phyloP scores from a whole-genome alignment of 2,113 vertebrate genomes.

The Paradoxurus hermaphroditus region DNA sequence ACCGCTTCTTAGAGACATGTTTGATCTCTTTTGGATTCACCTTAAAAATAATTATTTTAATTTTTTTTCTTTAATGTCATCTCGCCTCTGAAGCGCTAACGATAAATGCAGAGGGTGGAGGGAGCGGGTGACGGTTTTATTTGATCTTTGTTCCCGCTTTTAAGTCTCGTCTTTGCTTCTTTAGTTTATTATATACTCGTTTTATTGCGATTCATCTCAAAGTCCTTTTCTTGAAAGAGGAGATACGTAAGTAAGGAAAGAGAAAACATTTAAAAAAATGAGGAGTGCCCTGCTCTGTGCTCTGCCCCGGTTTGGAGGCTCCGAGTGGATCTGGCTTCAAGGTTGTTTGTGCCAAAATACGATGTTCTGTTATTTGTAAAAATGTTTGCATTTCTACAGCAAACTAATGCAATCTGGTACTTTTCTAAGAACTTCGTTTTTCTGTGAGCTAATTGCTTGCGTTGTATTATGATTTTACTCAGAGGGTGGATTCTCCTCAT shows the following conservation, averaged over 20 bases:
- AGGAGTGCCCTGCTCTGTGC: not conserved
- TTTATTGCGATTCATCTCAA: not conserved
- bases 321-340: not conserved
- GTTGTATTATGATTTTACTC: not conserved
- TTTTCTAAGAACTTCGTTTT: not conserved
- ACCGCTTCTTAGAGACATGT: not conserved
- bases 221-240: not conserved
- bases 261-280: not conserved
- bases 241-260: not conserved
- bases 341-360: not conserved
- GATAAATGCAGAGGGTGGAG: not conserved
- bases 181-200: not conserved
- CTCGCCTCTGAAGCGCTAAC: not conserved
- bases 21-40: not conserved
- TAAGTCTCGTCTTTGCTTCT: not conserved
- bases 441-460: not conserved
- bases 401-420: not conserved
- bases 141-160: not conserved
- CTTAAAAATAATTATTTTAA: not conserved
- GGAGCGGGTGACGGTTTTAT: not conserved
- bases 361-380: not conserved
- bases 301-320: not conserved
- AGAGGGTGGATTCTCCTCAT: not conserved
- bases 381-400: not conserved
- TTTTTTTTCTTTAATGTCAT: not conserved